phyloP scores from a whole-genome alignment of 1,140 invertebrate species.

The Rhyacophila brunnea region DNA sequence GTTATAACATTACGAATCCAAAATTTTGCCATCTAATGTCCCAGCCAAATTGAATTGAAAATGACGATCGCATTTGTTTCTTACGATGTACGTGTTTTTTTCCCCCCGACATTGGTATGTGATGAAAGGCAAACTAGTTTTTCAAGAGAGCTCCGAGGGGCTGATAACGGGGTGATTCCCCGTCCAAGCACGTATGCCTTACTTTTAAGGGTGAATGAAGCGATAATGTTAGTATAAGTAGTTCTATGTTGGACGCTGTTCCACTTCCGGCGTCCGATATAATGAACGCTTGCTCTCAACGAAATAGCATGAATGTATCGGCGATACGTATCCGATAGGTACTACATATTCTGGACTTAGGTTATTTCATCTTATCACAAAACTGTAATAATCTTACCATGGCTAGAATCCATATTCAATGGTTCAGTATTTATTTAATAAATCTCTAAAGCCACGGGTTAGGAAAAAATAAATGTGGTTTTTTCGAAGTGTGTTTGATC shows the following conservation, averaged over 20 bases:
- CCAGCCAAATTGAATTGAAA: conserved; percentile 1
- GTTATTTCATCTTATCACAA: too few relatives aligned
- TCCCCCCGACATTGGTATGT: neutral
- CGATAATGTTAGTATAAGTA: conserved; percentile 23
- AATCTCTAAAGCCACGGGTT: too few relatives aligned
- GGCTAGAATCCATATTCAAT: too few relatives aligned
- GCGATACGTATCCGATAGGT: too few relatives aligned
- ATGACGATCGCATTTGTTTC: conserved; percentile 5
- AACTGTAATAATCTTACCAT: too few relatives aligned
- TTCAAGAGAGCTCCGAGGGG: neutral
- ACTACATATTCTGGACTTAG: too few relatives aligned
- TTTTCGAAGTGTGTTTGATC: too few relatives aligned
- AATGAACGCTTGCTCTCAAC: neutral
- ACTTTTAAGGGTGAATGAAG: conserved; percentile 23
- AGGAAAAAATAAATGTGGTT: too few relatives aligned
- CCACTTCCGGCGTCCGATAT: conserved; percentile 7
- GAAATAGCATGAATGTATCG: neutral
- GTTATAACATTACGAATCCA: too few relatives aligned
- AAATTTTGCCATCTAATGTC: too few relatives aligned
- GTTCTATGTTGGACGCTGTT: conserved; percentile 3
- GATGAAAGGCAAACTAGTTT: neutral
- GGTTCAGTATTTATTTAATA: too few relatives aligned
- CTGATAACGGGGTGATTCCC: neutral
- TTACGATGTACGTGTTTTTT: conserved; percentile 4
- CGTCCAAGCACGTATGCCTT: conserved; percentile 17